These are phyloP conservation scores for Astyanax mexicanus DNA, from an alignment of 2,797 vertebrate genomes.

Conservation along the genomic window DNA sequence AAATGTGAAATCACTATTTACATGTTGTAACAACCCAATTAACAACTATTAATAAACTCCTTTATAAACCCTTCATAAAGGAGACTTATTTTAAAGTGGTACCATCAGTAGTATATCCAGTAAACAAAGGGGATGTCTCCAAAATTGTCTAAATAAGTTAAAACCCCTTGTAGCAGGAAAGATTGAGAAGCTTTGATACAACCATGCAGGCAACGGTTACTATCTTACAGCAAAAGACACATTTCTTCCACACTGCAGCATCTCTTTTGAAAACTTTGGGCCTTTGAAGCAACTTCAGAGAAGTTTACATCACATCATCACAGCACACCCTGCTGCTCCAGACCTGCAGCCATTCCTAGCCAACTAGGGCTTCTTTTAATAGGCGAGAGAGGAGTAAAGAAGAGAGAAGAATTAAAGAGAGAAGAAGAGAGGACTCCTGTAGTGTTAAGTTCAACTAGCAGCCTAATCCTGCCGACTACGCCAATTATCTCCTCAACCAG, in stretches of 20 bases:
- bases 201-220: neutral
- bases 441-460: conserved; percentile 2
- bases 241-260: conserved; percentile 1
- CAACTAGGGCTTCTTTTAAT: neutral
- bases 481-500: neutral
- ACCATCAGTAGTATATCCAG: too few relatives aligned
- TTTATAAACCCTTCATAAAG: too few relatives aligned
- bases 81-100: too few relatives aligned
- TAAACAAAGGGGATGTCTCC: neutral
- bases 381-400: neutral
- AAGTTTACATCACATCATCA: conserved; percentile 20
- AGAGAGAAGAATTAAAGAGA: neutral
- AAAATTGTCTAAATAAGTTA: neutral
- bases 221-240: conserved; percentile 19
- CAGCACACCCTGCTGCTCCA: conserved; percentile 26
- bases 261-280: conserved; percentile 19
- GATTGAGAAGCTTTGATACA: neutral
- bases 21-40: too few relatives aligned
- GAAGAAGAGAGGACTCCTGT: neutral
- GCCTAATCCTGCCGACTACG: neutral
- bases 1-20: too few relatives aligned
- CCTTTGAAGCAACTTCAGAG: conserved; percentile 38
- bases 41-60: too few relatives aligned
- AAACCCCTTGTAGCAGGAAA: too few relatives aligned
- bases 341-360: conserved; percentile 25